A percentile compares a stretch with the other conserved stretches of the same genome.
phyloP scores from a whole-genome alignment of 1,140 invertebrate genomes.

The Odontomachus brunneus region DNA sequence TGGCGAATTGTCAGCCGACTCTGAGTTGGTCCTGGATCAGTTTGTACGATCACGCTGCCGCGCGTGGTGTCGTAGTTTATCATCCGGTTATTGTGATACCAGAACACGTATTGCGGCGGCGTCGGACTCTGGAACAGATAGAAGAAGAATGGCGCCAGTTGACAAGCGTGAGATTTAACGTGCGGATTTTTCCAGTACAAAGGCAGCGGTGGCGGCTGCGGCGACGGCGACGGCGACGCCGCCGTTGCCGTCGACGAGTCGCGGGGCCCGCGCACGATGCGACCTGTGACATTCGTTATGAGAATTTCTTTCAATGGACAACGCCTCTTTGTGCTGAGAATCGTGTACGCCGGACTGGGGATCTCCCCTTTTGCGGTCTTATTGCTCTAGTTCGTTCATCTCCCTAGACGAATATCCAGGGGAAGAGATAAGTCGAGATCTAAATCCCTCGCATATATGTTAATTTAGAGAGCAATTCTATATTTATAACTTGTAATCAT shows the following conservation, averaged over 20 bases:
- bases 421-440: background rate
- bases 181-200: constrained; percentile 36
- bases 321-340: constrained; percentile 21
- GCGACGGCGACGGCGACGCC: no score
- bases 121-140: constrained; percentile 91
- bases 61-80: constrained; percentile 95
- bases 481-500: no score
- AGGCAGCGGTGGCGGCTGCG: background rate
- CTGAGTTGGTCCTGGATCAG: constrained; percentile 93
- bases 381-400: background rate
- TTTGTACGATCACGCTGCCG: constrained; percentile 94
- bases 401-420: background rate
- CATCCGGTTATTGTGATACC: constrained; percentile 96
- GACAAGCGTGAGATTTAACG: constrained; percentile 56
- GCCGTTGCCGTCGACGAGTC: background rate
- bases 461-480: no score
- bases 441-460: no score
- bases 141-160: constrained; percentile 57
- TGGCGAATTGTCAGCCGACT: constrained; percentile 93
- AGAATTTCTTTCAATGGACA: constrained; percentile 32
- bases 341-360: constrained; percentile 2
- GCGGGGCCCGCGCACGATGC: background rate
- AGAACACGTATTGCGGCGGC: constrained; percentile 95
- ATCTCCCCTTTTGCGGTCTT: background rate
- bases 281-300: constrained; percentile 46